Evolutionary conservation across 2,797 vertebrate species (phyloP).

Genomic region (Pseudochirops cupreus): DNA sequence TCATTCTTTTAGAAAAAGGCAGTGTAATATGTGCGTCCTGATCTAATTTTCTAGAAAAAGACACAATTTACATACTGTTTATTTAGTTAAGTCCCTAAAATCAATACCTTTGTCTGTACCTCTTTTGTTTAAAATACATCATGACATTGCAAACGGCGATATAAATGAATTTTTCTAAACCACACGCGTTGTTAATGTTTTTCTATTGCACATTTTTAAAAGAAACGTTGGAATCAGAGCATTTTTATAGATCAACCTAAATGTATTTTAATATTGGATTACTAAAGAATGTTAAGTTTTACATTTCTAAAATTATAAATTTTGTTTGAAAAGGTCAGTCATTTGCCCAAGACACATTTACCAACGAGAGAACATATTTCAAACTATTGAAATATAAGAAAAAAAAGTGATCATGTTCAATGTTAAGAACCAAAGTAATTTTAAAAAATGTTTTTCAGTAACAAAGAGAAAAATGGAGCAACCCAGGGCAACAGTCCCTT

Average conservation of each 20-base stretch:
- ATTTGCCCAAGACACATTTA: conserved; percentile 87
- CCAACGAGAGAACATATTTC: conserved; percentile 90
- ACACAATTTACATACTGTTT: conserved; percentile 99
- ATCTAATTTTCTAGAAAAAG: conserved; percentile 98
- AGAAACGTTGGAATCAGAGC: conserved; percentile 91
- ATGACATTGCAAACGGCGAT: conserved; percentile 95
- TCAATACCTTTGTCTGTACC: conserved; percentile 98
- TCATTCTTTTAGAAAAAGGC: conserved; percentile 92
- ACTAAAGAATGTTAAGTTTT: conserved; percentile 95
- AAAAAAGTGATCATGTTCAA: conserved; percentile 82
- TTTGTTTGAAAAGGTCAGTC: conserved; percentile 97
- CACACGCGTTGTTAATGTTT: conserved; percentile 96
- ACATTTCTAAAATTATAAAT: conserved; percentile 94
- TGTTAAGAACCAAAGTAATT: conserved; percentile 80
- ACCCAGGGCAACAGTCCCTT: conserved; percentile 46
- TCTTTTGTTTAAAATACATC: conserved; percentile 99
- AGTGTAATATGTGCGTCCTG: conserved; percentile 98
- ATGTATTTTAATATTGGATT: conserved; percentile 91
- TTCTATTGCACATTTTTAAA: conserved; percentile 92
- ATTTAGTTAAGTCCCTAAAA: conserved; percentile 97
- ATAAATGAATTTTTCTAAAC: conserved; percentile 97
- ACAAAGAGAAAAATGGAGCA: conserved; percentile 54
- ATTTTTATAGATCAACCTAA: conserved; percentile 95
- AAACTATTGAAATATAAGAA: conserved; percentile 81
- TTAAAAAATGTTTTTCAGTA: conserved; percentile 73